These are phyloP conservation scores for Antedon bifida DNA, from an alignment of 35 echinoderm and acorn worm genomes.

Conservation along the genomic window DNA sequence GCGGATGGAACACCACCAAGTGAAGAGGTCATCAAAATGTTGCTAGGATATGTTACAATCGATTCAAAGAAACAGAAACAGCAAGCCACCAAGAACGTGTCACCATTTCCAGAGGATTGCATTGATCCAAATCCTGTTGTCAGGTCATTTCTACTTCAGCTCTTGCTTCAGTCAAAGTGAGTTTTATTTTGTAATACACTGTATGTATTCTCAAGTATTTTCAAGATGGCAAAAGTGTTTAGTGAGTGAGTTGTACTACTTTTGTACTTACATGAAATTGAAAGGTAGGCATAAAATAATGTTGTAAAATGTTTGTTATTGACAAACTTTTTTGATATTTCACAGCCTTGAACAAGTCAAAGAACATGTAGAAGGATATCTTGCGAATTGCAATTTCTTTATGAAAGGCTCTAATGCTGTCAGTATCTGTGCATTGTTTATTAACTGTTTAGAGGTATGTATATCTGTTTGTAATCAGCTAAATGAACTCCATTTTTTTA, in stretches of 20 bases:
- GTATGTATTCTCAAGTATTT: too few relatives aligned
- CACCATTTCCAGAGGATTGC: constrained; percentile 4
- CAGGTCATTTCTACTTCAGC: constrained; percentile 10
- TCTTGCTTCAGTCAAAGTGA: constrained; percentile 17
- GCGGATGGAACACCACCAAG: constrained; percentile 10
- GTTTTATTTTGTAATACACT: too few relatives aligned
- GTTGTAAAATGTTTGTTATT: too few relatives aligned
- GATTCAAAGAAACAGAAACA: not conserved
- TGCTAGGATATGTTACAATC: constrained; percentile 17
- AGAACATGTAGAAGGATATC: not conserved
- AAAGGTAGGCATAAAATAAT: too few relatives aligned
- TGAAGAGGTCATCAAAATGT: constrained; percentile 1
- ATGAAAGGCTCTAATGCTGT: not conserved
- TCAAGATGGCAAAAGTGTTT: too few relatives aligned
- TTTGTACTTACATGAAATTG: too few relatives aligned
- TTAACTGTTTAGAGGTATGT: not conserved
- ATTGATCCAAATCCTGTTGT: constrained; percentile 29
- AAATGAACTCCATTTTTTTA: not conserved
- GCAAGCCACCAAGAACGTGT: not conserved
- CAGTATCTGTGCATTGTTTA: not conserved
- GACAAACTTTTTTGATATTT: too few relatives aligned
- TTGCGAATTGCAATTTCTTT: not conserved
- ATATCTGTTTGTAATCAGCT: not conserved
- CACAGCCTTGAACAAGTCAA: not conserved
- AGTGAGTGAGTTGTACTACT: too few relatives aligned